A percentile compares a stretch with the other conserved stretches of the same genome.
Conservation (phyloP, 1,140 invertebrate species). For the Telenomus remus region DNA sequence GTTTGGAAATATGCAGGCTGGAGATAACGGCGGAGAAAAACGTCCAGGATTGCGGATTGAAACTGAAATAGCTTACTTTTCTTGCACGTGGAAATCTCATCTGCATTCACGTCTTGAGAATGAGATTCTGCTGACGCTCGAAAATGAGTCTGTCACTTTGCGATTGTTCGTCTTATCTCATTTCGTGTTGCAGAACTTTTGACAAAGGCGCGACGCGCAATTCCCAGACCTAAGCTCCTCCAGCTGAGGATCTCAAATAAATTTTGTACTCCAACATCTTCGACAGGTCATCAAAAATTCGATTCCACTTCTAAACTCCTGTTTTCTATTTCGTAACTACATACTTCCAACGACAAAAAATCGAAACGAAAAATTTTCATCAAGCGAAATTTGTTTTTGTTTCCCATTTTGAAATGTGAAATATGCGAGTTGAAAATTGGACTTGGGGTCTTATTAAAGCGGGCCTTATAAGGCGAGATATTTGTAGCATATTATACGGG, state of each 20-base stretch:
- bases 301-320: no score
- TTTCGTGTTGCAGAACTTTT: constrained; percentile 41
- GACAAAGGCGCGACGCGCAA: constrained; percentile 37
- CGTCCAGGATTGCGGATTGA: constrained; percentile 31
- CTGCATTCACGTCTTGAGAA: constrained; percentile 37
- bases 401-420: constrained; percentile 6
- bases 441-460: constrained; percentile 15
- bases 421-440: background rate
- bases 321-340: no score
- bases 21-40: constrained; percentile 9
- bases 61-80: constrained; percentile 25
- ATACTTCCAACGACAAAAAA: no score
- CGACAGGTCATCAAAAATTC: background rate
- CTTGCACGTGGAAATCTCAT: constrained; percentile 21
- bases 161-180: constrained; percentile 56
- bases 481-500: constrained; percentile 64
- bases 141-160: constrained; percentile 70
- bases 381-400: no score
- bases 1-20: background rate
- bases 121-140: constrained; percentile 36
- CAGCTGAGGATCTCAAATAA: constrained; percentile 12
- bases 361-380: no score
- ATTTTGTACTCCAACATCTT: constrained; percentile 16
- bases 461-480: constrained; percentile 49
- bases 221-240: constrained; percentile 19